These are phyloP conservation scores for Oreochromis tanganicae DNA, from an alignment of 2,113 vertebrate species.

Conservation along the genomic window DNA sequence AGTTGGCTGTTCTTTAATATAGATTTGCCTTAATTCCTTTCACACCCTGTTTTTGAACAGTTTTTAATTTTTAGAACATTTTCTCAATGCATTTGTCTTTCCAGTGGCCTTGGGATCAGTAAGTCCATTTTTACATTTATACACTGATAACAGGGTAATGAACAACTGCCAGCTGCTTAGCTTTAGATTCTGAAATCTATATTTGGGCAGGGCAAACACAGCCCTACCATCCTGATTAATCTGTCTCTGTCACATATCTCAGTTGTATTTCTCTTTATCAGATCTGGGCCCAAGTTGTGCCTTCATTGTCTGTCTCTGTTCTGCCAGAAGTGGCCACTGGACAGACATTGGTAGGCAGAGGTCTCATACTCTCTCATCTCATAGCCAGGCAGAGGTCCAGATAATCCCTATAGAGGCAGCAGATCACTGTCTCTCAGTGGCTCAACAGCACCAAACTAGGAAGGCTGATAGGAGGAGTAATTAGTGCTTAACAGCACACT, in stretches of 20 bases:
- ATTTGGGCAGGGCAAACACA: neutral
- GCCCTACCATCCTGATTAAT: neutral
- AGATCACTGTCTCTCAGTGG: conserved; percentile 5
- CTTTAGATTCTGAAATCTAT: neutral
- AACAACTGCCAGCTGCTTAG: neutral
- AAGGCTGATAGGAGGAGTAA: conserved; percentile 32
- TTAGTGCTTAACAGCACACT: conserved; percentile 7
- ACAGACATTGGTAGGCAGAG: neutral
- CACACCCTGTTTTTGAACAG: neutral
- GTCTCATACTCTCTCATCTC: conserved; percentile 17
- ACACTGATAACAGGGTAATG: neutral
- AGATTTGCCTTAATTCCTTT: neutral
- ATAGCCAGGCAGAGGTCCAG: conserved; percentile 21
- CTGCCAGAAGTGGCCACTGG: conserved; percentile 6
- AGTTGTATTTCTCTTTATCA: conserved; percentile 22
- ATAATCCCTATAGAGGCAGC: conserved; percentile 10
- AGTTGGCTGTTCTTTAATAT: neutral
- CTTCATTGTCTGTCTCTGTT: conserved; percentile 1
- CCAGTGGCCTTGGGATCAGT: neutral
- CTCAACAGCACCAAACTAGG: neutral
- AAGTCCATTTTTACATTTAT: neutral
- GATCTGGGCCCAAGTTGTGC: conserved; percentile 14
- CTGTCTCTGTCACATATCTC: neutral
- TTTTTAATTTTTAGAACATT: neutral
- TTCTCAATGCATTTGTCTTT: neutral